Percentiles rank a stretch among this genome's conserved stretches.
phyloP scores from a whole-genome alignment of 2,113 vertebrate genomes.

The Mus spicilegus region DNA sequence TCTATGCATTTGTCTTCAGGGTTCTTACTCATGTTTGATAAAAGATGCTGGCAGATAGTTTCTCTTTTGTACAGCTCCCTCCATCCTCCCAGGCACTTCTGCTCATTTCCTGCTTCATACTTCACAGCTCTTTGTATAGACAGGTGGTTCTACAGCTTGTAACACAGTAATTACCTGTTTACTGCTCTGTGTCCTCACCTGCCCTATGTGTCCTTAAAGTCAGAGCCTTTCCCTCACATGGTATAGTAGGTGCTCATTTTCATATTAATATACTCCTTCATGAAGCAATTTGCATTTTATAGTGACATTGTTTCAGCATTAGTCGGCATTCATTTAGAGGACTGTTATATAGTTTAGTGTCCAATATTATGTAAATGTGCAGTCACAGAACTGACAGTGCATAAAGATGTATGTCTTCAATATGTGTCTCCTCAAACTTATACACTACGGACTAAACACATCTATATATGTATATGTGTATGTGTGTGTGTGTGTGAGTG shows the following conservation, averaged over 20 bases:
- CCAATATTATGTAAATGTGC: neutral
- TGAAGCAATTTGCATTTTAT: constrained; percentile 23
- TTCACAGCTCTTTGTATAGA: neutral
- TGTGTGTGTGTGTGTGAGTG: neutral
- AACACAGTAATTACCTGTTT: neutral
- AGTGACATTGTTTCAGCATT: neutral
- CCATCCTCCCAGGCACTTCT: neutral
- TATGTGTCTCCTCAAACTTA: neutral
- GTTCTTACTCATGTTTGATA: neutral
- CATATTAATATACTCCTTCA: neutral
- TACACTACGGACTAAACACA: neutral
- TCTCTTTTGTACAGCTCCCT: neutral
- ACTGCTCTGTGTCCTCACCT: neutral
- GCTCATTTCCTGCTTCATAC: neutral
- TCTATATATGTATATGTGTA: neutral
- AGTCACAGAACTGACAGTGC: neutral
- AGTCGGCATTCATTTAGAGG: neutral
- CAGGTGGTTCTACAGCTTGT: neutral
- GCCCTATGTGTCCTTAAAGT: neutral
- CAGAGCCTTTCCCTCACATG: neutral
- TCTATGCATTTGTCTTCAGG: neutral
- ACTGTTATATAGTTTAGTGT: neutral
- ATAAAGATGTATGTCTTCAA: neutral
- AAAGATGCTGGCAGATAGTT: neutral
- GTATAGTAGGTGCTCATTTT: neutral